Evolutionary conservation across 2,888 invertebrate species (phyloP).

Genomic region (Monopis laevigella): DNA sequence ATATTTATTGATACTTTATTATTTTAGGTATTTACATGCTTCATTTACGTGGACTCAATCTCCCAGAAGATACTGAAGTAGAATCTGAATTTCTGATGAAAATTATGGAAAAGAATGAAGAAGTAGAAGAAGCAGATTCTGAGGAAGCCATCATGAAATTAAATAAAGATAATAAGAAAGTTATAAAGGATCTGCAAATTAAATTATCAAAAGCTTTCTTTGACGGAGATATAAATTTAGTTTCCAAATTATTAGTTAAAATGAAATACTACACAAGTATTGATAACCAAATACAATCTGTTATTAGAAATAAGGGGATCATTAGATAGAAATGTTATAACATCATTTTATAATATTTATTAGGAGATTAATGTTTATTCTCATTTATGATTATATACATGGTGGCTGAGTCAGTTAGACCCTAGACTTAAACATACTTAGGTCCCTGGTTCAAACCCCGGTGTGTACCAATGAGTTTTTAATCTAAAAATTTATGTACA

Average conservation of each 20-base stretch:
- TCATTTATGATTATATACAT: no score
- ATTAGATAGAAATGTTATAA: conserved; percentile 33
- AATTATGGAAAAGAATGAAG: conserved; percentile 92
- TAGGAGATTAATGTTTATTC: no score
- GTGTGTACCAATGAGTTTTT: no score
- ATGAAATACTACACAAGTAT: conserved; percentile 90
- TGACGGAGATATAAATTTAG: conserved; percentile 69
- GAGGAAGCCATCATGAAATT: conserved; percentile 67
- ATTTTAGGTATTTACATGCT: conserved; percentile 80
- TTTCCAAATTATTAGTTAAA: conserved; percentile 72
- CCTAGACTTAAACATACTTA: no score
- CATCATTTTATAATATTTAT: not conserved
- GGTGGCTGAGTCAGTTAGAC: no score
- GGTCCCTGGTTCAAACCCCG: no score
- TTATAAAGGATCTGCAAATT: conserved; percentile 59
- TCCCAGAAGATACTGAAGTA: conserved; percentile 73
- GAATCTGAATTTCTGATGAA: conserved; percentile 78
- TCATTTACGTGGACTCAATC: conserved; percentile 69
- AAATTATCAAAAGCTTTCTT: conserved; percentile 73
- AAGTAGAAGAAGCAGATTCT: conserved; percentile 74
- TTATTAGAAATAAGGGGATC: conserved; percentile 67
- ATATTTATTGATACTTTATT: no score
- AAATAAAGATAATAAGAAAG: conserved; percentile 63
- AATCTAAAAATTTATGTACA: no score
- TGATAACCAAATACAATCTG: conserved; percentile 76